Percentiles rank a stretch among this genome's conserved stretches.
These are phyloP conservation scores for Megalopta genalis DNA, from an alignment of 1,140 invertebrate species.

Conservation along the genomic window DNA sequence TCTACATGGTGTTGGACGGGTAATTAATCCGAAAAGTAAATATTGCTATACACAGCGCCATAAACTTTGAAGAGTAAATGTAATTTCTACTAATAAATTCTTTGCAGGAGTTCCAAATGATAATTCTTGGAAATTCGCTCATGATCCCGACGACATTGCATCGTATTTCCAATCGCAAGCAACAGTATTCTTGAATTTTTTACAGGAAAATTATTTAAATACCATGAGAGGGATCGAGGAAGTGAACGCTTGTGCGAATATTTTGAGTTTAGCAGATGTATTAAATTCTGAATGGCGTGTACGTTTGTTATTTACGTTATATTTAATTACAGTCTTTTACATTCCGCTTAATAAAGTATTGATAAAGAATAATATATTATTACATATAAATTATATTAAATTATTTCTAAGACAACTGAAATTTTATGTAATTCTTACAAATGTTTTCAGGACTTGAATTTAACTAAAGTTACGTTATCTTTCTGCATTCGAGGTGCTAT, in stretches of 20 bases:
- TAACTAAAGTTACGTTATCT: slow-evolving; percentile 71
- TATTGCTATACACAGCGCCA: not conserved
- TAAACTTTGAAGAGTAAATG: not conserved
- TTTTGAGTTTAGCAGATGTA: slow-evolving; percentile 83
- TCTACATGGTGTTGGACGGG: slow-evolving; percentile 87
- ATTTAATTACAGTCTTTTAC: not conserved
- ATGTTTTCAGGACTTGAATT: slow-evolving; percentile 68
- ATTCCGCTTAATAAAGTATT: not conserved
- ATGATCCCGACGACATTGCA: slow-evolving; percentile 84
- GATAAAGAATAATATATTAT: not conserved
- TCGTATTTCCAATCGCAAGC: slow-evolving; percentile 84
- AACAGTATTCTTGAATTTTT: slow-evolving; percentile 83
- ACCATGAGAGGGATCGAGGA: slow-evolving; percentile 84
- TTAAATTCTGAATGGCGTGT: slow-evolving; percentile 85
- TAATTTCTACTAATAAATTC: not conserved
- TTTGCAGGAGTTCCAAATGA: slow-evolving; percentile 38
- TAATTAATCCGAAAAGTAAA: slow-evolving; percentile 88
- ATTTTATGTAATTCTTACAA: not conserved
- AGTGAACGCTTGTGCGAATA: slow-evolving; percentile 80
- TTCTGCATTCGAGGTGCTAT: slow-evolving; percentile 85
- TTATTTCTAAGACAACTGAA: not conserved
- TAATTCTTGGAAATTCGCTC: slow-evolving; percentile 78
- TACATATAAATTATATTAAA: not conserved
- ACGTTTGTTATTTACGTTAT: slow-evolving; percentile 51
- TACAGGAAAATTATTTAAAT: slow-evolving; percentile 87